phyloP scores from a whole-genome alignment of 2,888 invertebrate species.

The Nezara viridula region DNA sequence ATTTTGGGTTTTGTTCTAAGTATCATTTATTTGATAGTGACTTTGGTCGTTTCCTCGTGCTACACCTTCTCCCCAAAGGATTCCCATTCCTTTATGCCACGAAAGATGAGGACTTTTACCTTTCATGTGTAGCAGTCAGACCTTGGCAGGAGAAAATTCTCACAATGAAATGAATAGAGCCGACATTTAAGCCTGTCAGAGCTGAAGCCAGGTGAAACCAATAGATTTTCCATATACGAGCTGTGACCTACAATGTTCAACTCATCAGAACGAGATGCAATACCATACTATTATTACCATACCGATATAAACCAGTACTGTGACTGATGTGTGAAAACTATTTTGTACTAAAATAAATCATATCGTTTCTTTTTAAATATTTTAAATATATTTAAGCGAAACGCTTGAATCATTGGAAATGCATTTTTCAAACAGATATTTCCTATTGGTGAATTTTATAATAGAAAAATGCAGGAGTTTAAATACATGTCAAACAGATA shows the following conservation, averaged over 20 bases:
- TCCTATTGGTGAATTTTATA: too few species aligned
- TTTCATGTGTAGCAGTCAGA: slow-evolving; percentile 21
- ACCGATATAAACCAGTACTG: too few species aligned
- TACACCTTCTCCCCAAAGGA: not conserved
- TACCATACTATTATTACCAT: not conserved
- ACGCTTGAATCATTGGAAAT: too few species aligned
- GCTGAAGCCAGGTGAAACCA: slow-evolving; percentile 16
- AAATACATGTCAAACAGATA: too few species aligned
- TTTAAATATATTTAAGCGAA: too few species aligned
- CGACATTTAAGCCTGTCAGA: slow-evolving; percentile 27
- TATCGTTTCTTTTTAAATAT: too few species aligned
- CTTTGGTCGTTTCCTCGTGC: not conserved
- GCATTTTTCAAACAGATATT: too few species aligned
- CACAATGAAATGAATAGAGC: slow-evolving; percentile 6
- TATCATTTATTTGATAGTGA: not conserved
- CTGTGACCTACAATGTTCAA: not conserved
- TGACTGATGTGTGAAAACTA: too few species aligned
- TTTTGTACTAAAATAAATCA: too few species aligned
- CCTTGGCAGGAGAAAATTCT: slow-evolving; percentile 43
- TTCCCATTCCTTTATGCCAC: not conserved
- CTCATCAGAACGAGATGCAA: not conserved
- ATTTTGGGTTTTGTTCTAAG: too few species aligned
- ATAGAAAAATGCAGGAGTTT: too few species aligned
- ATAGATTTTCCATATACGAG: not conserved
- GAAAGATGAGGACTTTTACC: not conserved